Conservation (phyloP, 2,797 vertebrate genomes). For the Cryptoblepharus egeriae region DNA sequence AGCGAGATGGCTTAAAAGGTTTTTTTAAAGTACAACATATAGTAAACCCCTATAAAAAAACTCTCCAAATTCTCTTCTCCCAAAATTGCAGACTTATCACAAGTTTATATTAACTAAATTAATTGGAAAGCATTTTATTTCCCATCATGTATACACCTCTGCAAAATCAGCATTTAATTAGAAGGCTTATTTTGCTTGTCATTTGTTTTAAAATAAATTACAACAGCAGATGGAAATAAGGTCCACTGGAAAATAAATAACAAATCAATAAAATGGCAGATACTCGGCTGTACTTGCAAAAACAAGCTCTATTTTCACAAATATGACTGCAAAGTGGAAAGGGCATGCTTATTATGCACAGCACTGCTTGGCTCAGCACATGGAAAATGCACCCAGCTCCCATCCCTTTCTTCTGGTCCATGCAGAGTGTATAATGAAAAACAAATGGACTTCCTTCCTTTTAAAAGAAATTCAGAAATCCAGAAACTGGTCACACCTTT, state of each 20-base stretch:
- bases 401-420: not conserved
- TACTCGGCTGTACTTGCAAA: not conserved
- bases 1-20: not conserved
- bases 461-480: not conserved
- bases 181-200: conserved; percentile 15
- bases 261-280: conserved; percentile 23
- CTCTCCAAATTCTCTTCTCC: not conserved
- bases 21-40: not conserved
- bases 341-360: not conserved
- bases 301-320: not conserved
- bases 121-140: not conserved
- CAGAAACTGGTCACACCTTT: not conserved
- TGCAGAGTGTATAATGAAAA: not conserved
- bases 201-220: conserved; percentile 6
- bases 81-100: not conserved
- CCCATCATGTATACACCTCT: not conserved
- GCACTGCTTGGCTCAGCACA: not conserved
- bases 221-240: conserved; percentile 4
- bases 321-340: not conserved
- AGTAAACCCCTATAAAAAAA: not conserved
- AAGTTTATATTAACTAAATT: conserved; percentile 19
- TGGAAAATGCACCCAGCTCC: not conserved
- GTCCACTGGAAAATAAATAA: conserved; percentile 13
- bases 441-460: not conserved
- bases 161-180: not conserved